Percentiles rank a stretch among this genome's conserved stretches.
Evolutionary conservation across 2,888 invertebrate genomes (phyloP).

Genomic region (Cataglyphis livida): DNA sequence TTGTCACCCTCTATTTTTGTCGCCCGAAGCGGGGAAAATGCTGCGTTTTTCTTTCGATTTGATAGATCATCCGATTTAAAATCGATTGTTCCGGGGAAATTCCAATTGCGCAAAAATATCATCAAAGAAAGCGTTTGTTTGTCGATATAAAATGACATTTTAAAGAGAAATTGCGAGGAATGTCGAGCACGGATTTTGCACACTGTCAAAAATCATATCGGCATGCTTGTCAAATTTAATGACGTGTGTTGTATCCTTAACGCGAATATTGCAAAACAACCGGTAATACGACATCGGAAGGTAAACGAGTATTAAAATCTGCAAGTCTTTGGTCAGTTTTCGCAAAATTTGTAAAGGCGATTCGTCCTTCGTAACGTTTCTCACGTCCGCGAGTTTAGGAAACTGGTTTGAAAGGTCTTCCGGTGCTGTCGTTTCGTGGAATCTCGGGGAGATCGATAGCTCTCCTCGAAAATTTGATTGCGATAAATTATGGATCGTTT

Average conservation of each 20-base stretch:
- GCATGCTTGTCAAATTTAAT: not conserved
- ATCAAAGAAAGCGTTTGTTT: not conserved
- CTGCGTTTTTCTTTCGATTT: slow-evolving; percentile 54
- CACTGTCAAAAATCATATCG: not conserved
- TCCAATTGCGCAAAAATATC: not conserved
- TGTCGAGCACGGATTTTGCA: not conserved
- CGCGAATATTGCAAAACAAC: not conserved
- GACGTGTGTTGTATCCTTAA: not conserved
- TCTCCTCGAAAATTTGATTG: slow-evolving; percentile 65
- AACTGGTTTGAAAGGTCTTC: slow-evolving; percentile 73
- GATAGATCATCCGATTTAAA: slow-evolving; percentile 27
- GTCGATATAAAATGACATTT: not conserved
- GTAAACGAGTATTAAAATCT: slow-evolving; percentile 67
- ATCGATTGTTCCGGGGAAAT: slow-evolving; percentile 2
- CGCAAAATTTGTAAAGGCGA: slow-evolving; percentile 53
- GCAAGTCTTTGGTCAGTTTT: slow-evolving; percentile 62
- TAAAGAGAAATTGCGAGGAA: not conserved
- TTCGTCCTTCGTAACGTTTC: slow-evolving; percentile 67
- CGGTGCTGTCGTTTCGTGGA: slow-evolving; percentile 70
- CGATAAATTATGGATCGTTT: slow-evolving; percentile 68
- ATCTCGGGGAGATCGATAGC: slow-evolving; percentile 71
- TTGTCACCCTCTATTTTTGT: slow-evolving; percentile 69
- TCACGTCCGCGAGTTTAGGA: slow-evolving; percentile 65
- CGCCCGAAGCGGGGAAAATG: slow-evolving; percentile 28
- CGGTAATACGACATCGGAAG: slow-evolving; percentile 40